A percentile compares a stretch with the other conserved stretches of the same genome.
phyloP scores from a whole-genome alignment of 2,113 vertebrate species.

The Morone chrysops region DNA sequence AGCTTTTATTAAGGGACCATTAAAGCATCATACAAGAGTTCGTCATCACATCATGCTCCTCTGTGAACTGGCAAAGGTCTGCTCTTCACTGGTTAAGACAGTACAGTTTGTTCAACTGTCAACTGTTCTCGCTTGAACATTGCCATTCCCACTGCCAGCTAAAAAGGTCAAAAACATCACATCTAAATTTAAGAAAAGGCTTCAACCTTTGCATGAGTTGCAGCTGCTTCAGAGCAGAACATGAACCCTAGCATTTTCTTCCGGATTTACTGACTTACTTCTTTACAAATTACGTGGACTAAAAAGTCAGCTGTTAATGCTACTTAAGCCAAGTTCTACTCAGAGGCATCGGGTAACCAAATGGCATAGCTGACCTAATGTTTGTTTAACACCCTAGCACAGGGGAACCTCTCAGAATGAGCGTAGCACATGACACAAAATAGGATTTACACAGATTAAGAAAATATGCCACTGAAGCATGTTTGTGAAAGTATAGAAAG shows the following conservation, averaged over 20 bases:
- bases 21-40: not conserved
- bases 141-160: not conserved
- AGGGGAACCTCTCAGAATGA: conserved; percentile 16
- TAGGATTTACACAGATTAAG: conserved; percentile 44
- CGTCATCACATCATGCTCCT: conserved; percentile 2
- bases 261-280: not conserved
- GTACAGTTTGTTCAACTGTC: not conserved
- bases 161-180: conserved; percentile 1
- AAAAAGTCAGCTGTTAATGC: conserved; percentile 58
- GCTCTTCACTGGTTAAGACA: not conserved
- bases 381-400: conserved; percentile 22
- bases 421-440: conserved; percentile 19
- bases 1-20: conserved; percentile 27
- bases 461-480: conserved; percentile 7
- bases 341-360: conserved; percentile 26
- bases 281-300: conserved; percentile 23
- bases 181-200: not conserved
- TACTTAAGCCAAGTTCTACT: conserved; percentile 16
- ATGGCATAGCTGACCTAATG: conserved; percentile 30
- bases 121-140: not conserved
- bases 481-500: not conserved
- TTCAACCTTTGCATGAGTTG: not conserved
- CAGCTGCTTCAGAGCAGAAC: conserved; percentile 12
- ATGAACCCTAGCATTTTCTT: conserved; percentile 2
- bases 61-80: conserved; percentile 8